A percentile compares a stretch with the other conserved stretches of the same genome.
These are phyloP conservation scores for Poecile montanus DNA, from an alignment of 2,797 vertebrate genomes.

Conservation along the genomic window DNA sequence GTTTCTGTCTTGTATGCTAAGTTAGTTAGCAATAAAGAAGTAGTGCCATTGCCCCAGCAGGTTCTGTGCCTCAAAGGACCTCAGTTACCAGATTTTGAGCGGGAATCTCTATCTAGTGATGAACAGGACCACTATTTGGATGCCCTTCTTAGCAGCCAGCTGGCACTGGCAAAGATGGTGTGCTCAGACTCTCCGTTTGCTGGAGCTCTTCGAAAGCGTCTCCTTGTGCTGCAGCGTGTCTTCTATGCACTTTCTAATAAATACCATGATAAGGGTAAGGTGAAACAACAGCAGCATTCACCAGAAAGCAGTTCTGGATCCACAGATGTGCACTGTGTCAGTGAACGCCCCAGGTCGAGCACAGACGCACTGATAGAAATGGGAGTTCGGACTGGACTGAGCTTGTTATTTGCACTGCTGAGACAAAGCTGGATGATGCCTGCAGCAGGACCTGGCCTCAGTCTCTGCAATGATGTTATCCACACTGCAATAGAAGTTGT, in stretches of 20 bases:
- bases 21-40: conserved; percentile 95
- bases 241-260: conserved; percentile 98
- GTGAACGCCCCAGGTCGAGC: conserved; percentile 93
- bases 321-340: conserved; percentile 90
- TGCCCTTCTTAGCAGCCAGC: conserved; percentile 94
- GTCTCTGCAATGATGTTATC: conserved; percentile 96
- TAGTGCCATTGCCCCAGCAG: conserved; percentile 94
- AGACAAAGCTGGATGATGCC: conserved; percentile 98
- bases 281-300: conserved; percentile 95
- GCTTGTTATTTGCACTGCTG: conserved; percentile 95
- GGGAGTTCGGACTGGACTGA: conserved; percentile 95
- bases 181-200: conserved; percentile 98
- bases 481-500: conserved; percentile 97
- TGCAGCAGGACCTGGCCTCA: conserved; percentile 82
- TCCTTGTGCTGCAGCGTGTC: conserved; percentile 94
- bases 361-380: conserved; percentile 98
- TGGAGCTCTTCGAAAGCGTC: conserved; percentile 90
- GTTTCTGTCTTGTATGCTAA: conserved; percentile 91
- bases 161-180: conserved; percentile 97
- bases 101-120: conserved; percentile 95
- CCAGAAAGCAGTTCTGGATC: conserved; percentile 90
- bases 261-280: conserved; percentile 96
- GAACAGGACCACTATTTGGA: conserved; percentile 99
- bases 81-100: conserved; percentile 97
- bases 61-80: conserved; percentile 97